Percentiles rank a stretch among this genome's conserved stretches.
Evolutionary conservation across 2,888 invertebrate genomes (phyloP).

Genomic region (Anthoptus insignis): DNA sequence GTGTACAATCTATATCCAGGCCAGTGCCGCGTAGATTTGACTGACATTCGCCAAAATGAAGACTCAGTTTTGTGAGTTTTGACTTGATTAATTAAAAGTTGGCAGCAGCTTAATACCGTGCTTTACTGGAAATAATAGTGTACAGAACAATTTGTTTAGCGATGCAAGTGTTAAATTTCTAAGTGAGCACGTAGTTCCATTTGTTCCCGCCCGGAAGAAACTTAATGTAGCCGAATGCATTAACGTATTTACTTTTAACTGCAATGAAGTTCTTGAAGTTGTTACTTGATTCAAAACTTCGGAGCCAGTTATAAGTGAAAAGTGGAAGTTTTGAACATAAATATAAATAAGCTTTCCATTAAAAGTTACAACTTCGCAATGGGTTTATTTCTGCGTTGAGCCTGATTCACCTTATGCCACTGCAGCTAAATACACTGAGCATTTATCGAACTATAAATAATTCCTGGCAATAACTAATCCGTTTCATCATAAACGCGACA

Average conservation of each 20-base stretch:
- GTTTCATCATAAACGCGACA: too few species aligned
- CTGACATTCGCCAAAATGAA: conserved; percentile 42
- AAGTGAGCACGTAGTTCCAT: conserved; percentile 31
- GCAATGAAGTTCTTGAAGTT: conserved; percentile 19
- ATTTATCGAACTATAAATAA: neutral
- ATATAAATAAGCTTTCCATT: conserved; percentile 17
- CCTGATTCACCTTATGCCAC: neutral
- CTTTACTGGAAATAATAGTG: conserved; percentile 28
- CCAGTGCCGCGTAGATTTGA: conserved; percentile 18
- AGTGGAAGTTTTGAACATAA: conserved; percentile 15
- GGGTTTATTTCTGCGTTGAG: neutral
- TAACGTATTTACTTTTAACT: conserved; percentile 29
- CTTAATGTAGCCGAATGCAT: conserved; percentile 35
- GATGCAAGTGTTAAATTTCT: conserved; percentile 36
- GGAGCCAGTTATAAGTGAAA: conserved; percentile 19
- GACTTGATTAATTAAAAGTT: conserved; percentile 57
- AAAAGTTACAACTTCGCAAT: conserved; percentile 3
- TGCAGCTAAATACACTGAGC: neutral
- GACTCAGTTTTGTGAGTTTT: conserved; percentile 51
- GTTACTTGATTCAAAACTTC: conserved; percentile 22
- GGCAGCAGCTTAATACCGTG: conserved; percentile 48
- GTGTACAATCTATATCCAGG: too few species aligned
- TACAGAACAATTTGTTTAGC: conserved; percentile 32
- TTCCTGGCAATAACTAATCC: neutral
- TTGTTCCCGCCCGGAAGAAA: conserved; percentile 28